These are phyloP conservation scores for Tylochromis polylepis DNA, from an alignment of 2,113 vertebrate genomes.

Conservation along the genomic window DNA sequence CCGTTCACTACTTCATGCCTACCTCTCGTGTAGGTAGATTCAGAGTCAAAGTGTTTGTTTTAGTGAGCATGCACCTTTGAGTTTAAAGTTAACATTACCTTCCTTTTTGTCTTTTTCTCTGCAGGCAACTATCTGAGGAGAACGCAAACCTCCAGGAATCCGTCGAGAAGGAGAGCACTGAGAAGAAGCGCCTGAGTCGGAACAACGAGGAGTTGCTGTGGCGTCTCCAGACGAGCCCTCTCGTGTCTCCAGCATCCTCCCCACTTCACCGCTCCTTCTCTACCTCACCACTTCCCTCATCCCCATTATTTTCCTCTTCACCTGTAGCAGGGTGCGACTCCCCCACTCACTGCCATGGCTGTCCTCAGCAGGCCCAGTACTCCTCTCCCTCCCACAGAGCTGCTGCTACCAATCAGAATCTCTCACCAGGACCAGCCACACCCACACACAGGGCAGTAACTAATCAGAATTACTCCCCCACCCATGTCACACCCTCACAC, in stretches of 20 bases:
- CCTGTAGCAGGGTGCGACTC: conserved; percentile 61
- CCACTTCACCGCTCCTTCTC: conserved; percentile 83
- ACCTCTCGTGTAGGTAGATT: background rate
- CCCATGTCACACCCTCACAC: conserved; percentile 68
- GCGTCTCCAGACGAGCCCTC: conserved; percentile 94
- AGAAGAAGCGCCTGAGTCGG: conserved; percentile 92
- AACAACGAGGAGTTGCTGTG: conserved; percentile 97
- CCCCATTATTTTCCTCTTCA: conserved; percentile 78
- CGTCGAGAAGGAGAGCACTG: conserved; percentile 89
- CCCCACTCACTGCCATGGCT: conserved; percentile 79
- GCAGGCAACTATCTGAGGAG: conserved; percentile 91
- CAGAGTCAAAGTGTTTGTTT: background rate
- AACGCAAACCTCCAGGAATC: conserved; percentile 93
- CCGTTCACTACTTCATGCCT: background rate
- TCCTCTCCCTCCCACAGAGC: conserved; percentile 71
- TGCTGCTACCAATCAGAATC: conserved; percentile 35
- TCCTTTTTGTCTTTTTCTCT: background rate
- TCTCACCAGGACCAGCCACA: conserved; percentile 55
- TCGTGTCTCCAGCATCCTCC: conserved; percentile 80
- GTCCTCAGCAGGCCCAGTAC: conserved; percentile 78
- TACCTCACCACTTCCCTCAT: conserved; percentile 81
- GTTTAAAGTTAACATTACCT: background rate
- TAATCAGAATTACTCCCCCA: conserved; percentile 64
- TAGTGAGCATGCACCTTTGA: background rate
- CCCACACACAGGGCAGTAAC: conserved; percentile 55